Evolutionary conservation across 2,797 vertebrate genomes (phyloP).

Genomic region (Schizopygopsis malacanthus): DNA sequence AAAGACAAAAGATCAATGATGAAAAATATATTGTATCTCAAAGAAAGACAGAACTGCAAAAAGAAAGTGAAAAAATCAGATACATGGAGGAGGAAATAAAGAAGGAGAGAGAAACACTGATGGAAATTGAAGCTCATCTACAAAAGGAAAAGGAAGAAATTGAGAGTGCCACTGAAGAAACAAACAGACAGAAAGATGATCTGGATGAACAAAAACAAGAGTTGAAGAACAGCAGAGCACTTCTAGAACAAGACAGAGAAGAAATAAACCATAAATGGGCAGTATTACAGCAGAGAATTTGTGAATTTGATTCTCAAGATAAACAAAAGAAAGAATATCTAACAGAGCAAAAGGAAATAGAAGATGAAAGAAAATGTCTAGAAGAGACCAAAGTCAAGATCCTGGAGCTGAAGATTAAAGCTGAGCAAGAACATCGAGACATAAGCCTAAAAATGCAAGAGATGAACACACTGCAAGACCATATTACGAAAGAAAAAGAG

Average conservation of each 20-base stretch:
- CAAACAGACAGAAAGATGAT: background rate
- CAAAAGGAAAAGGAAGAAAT: constrained; percentile 1
- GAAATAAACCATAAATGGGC: background rate
- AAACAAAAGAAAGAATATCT: background rate
- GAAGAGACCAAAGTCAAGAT: background rate
- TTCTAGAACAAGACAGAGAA: constrained; percentile 11
- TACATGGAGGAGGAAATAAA: background rate
- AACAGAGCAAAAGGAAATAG: background rate
- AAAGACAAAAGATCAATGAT: background rate
- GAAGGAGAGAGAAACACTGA: background rate
- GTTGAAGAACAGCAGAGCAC: background rate
- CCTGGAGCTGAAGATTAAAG: background rate
- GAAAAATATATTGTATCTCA: background rate
- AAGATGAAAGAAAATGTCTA: constrained; percentile 15
- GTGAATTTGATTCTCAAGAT: background rate
- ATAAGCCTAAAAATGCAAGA: background rate
- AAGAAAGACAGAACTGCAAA: background rate
- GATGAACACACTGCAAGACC: constrained; percentile 1
- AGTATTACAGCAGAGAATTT: background rate
- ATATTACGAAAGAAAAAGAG: background rate
- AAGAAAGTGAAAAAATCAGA: background rate
- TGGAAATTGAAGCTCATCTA: background rate
- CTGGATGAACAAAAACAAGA: background rate
- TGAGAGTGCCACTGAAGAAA: background rate
- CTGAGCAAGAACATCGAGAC: background rate